Base-by-base conservation (phyloP, 2,888 invertebrate genomes). In the Zele albiditarsus region DNA sequence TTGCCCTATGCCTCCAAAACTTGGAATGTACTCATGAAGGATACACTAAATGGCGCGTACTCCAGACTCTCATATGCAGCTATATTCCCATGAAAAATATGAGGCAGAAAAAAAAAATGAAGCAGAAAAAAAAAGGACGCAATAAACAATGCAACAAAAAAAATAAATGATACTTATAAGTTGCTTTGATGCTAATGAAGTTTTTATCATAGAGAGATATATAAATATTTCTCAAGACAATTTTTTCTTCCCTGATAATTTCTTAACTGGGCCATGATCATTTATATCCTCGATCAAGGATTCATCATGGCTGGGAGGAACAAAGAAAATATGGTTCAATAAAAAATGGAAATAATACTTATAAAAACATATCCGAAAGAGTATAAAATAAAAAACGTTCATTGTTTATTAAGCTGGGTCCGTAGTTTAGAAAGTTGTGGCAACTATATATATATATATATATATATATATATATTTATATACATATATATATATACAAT, bases 21-120 rank as follows among this genome's bases (percentile, higher is more conserved):
- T 79, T 93, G 93, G 92, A 91, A 92, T 80, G 89, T 87, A 81
- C 89, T 90, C 38, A 90, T 93, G 58, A 86, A 89, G n/a, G 90
- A 90, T 38, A 83, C 92, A 58, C 87, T 91, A 25, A 93, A 93
- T 82, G 88, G 92, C 62, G 91, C 93, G 82, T 89, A 91, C 75
- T 85, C 89, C 1, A 86, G 87, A 78, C 62, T 89, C 12, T 82
- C 89, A 2, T 88, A 85, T 75, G 80, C 86, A 16, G 81, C 84
- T 63, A 77, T 82, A 16, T 89, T 89, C 76, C 88, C 88, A 68
- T 88, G 80, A 85, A 23, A 38, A 33, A 33, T 38, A 38, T 38
- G 6, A 5, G 31, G 6, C 31, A 5, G 4, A 38, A 20, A 33
- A 20, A 38, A 58, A 60, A 20, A 12, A 31, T 2, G 20, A 31